Evolutionary conservation across 2,888 invertebrate species (phyloP).

Genomic region (Cancer borealis): DNA sequence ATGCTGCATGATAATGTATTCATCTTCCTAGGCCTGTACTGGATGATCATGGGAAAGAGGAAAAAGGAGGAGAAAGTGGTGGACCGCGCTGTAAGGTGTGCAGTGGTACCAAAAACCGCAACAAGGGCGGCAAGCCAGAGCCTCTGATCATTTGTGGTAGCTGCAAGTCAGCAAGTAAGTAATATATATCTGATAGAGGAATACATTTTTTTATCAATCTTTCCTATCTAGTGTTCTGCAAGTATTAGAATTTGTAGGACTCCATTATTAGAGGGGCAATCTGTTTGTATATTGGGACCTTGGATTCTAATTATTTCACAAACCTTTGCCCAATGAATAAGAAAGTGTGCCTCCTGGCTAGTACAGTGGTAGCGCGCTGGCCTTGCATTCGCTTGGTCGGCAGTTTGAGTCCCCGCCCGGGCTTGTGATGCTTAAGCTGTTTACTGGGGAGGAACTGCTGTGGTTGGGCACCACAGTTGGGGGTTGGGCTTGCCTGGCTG

Average conservation of each 20-base stretch:
- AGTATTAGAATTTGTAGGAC: not conserved
- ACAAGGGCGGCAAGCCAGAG: constrained; percentile 82
- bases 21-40: not conserved
- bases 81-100: constrained; percentile 82
- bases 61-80: constrained; percentile 57
- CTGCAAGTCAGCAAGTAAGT: constrained; percentile 84
- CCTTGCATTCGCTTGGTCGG: no score
- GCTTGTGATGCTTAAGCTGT: no score
- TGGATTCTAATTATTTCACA: no score
- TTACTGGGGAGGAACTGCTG: no score
- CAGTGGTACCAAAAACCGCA: constrained; percentile 80
- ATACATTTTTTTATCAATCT: not conserved
- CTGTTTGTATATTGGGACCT: not conserved
- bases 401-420: no score
- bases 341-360: no score
- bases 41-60: constrained; percentile 72
- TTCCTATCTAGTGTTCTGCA: not conserved
- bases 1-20: constrained; percentile 43
- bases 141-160: constrained; percentile 84
- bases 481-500: no score
- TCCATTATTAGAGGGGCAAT: not conserved
- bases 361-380: no score
- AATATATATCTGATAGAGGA: not conserved
- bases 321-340: no score
- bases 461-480: no score